Evolutionary conservation across 2,113 vertebrate species (phyloP), one percentile per base, ranked within the genome.

Genomic region (Coracopsis vasa): DNA sequence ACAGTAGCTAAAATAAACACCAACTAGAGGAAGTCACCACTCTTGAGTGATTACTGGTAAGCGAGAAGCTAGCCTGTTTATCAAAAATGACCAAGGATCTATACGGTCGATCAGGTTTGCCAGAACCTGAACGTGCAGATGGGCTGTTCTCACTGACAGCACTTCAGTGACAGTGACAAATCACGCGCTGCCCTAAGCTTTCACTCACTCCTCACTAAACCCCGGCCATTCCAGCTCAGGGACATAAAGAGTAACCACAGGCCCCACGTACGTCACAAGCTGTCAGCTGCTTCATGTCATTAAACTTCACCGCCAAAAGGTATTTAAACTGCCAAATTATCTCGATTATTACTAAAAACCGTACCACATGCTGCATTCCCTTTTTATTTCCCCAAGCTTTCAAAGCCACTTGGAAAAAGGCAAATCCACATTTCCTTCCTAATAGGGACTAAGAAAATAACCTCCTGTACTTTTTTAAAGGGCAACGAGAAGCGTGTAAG

Each of bases 321-420:
- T 27, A 60, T 17, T n/a, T 47, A 65, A 83, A 81, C 80, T n/a
- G 13, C 11, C 35, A 53, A 45, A 31, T 94, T 92, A 58, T 31
- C 42, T 67, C 7, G 24, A 61, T 65, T 48, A 28, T 21, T 42
- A 42, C 67, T 37, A 56, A 31, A 31, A 70, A 79, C 56, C 18
- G 7, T 6, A 54, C 1, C 18, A 24, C 5, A 3, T 2, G 0
- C 16, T 16, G 24, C 0, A 0, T 10, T 66, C 33, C 13, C 6
- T 41, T 70, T 72, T n/a, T 7, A 9, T 35, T 48, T 47, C 19
- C 51, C 13, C 17, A 27, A 41, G 50, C 21, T 53, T 54, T 33
- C 69, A 47, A 81, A 82, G 28, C 4, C n/a, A 25, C 19, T 21
- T 6, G 41, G 14, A 12, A 70, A 71, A 53, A 62, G 33, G 16